Base-by-base conservation (phyloP, 2,113 vertebrate genomes). In the Mixornis gularis region DNA sequence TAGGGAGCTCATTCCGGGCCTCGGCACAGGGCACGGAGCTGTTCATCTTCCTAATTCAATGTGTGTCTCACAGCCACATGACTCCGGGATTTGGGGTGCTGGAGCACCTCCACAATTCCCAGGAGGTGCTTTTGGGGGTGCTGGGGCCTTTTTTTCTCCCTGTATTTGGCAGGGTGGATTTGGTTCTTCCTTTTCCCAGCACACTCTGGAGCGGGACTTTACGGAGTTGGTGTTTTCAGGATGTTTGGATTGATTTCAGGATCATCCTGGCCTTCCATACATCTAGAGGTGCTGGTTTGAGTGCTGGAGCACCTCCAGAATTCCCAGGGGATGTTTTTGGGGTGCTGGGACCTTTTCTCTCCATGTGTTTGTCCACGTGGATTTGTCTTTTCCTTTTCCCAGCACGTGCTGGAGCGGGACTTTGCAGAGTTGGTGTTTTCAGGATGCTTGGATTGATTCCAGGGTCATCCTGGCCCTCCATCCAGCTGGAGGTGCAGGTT, bases 1-100 rank as follows among this genome's bases (percentile, higher is more conserved):
- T 96, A 97, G 96, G 82, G 93, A 91, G 90, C 95, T 95, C 88
- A 16, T 89, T 85, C 85, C 90, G 30, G 69, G 92, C 87, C 49
- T 85, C 22, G 43, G 76, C 85, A 85, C 83, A 48, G 68, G 71
- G 62, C 51, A 44, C n/a, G 38, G 80, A 64, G 83, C 96, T 88
- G 59, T 91, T 97, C 91, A 60, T 94, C 97, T 93, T 91, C 90
- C 92, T 96, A 66, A 94, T 94, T 95, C 95, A 34, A 32, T 91
- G 93, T 73, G 20, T 24, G 77, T 34, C 93, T 93, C 95, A 81
- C 95, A 80, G 74, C 63, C 96, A 94, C 93, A 86, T 96, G 96
- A 87, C 80, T 92, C 87, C 8, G 34, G 87, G 83, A 87, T 89
- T 85, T 81, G 36, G 36, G 3, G 29, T 77, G 30, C 36, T 27